These are phyloP conservation scores for Vulpes ferrilata DNA, from an alignment of 2,113 vertebrate species.

Conservation along the genomic window DNA sequence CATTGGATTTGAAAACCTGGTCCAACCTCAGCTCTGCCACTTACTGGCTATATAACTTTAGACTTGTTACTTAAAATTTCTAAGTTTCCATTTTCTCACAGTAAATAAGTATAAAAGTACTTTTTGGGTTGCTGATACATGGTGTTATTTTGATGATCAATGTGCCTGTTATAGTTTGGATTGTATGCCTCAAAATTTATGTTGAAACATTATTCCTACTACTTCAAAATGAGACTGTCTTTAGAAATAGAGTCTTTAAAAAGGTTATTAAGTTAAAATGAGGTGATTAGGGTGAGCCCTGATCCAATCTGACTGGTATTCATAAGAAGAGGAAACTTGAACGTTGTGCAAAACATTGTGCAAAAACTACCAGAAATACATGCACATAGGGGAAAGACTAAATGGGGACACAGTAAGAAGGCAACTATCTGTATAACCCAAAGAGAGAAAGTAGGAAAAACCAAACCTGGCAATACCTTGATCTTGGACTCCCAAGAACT, in stretches of 20 bases:
- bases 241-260: neutral
- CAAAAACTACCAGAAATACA: neutral
- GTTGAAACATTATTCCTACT: neutral
- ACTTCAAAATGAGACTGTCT: neutral
- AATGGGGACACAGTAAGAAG: neutral
- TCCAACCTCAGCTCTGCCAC: neutral
- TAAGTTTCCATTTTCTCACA: neutral
- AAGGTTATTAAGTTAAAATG: neutral
- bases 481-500: neutral
- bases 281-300: neutral
- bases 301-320: neutral
- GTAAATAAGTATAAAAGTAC: neutral
- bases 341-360: neutral
- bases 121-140: neutral
- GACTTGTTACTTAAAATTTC: neutral
- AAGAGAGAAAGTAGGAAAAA: neutral
- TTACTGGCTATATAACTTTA: neutral
- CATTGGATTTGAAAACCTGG: neutral
- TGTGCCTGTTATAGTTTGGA: neutral
- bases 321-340: neutral
- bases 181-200: neutral
- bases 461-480: neutral
- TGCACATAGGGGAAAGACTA: neutral
- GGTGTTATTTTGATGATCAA: neutral
- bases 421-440: neutral